Base-by-base conservation (phyloP, 2,888 invertebrate genomes). In the Tricholauxania praeusta region DNA sequence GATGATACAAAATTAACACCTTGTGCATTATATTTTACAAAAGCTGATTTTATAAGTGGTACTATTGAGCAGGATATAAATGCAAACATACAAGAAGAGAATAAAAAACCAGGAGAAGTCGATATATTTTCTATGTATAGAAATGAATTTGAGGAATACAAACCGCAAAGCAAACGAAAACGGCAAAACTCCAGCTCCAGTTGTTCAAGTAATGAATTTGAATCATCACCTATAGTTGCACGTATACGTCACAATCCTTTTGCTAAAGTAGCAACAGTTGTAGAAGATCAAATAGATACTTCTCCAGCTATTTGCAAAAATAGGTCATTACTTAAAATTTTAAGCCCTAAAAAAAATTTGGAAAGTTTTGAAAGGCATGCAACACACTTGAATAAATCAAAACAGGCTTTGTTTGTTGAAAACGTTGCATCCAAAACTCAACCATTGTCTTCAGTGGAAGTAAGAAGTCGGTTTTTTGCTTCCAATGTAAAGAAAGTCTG, bases 391-490 rank as follows among this genome's bases (percentile, higher is more conserved):
- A 77, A 74, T 47, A 59, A 75, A 0, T 17, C 77, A 1, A 82
- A 80, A 22, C 77, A 80, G 12, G 60, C 69, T 70, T 62, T 72
- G 55, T 67, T 48, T 51, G 0, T 10, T 28, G 55, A 48, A 48
- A n/a, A 69, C 48, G 7, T 71, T 39, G 6, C 39, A 39, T 10
- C 39, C 62, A 47, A 70, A 64, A 14, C 66, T 57, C 8, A 57
- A 1, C 47, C 75, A 73, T 51, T 47, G 60, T 6, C 65, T 51
- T 90, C 90, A 88, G 80, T 79, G 12, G 83, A 90, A n/a, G 89
- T 91, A 5, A 89, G 90, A 79, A 92, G 92, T 79, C 89, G 90
- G 71, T 92, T 91, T 82, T 92, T 92, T 79, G 83, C 82, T 72
- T 72, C 82, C 0, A 83, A 83, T 63, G 66, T 79, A 32, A 75